These are phyloP conservation scores for Punctoribates punctum DNA, from an alignment of 2,888 invertebrate genomes.

Conservation along the genomic window DNA sequence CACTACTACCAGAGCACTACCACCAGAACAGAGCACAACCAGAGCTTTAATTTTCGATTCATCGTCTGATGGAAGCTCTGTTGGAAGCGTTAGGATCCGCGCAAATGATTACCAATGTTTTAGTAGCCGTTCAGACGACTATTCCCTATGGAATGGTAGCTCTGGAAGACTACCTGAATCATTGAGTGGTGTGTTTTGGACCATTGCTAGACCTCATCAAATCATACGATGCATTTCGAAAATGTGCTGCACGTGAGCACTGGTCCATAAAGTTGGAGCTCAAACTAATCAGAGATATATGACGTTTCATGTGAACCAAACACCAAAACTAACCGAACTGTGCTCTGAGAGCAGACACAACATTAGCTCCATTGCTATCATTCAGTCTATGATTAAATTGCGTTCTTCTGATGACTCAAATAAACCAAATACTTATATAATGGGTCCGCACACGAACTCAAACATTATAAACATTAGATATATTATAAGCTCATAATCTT, in stretches of 20 bases:
- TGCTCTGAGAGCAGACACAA: slow-evolving; percentile 18
- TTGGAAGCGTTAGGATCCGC: background rate
- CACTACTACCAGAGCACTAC: background rate
- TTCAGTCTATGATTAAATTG: slow-evolving; percentile 25
- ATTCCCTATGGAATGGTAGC: slow-evolving; percentile 22
- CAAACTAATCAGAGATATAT: slow-evolving; percentile 21
- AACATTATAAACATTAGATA: background rate
- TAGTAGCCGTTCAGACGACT: background rate
- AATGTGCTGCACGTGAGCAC: slow-evolving; percentile 35
- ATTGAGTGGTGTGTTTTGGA: slow-evolving; percentile 31
- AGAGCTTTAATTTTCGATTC: slow-evolving; percentile 24
- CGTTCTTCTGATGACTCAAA: background rate
- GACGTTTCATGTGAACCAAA: slow-evolving; percentile 22
- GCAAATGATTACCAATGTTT: slow-evolving; percentile 32
- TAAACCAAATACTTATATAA: slow-evolving; percentile 9
- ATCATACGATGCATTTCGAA: slow-evolving; percentile 36
- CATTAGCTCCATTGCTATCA: slow-evolving; percentile 8
- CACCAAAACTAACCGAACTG: background rate
- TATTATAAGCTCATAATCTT: slow-evolving; percentile 15
- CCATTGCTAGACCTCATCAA: slow-evolving; percentile 33
- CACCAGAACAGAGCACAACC: background rate
- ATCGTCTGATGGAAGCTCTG: too few relatives aligned
- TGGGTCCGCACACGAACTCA: background rate
- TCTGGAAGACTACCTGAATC: slow-evolving; percentile 31
- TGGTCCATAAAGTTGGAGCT: slow-evolving; percentile 32